Conservation (phyloP, 30 jellyfish, hydroid and myxozoan genomes). For the Haliclystus octoradiatus region DNA sequence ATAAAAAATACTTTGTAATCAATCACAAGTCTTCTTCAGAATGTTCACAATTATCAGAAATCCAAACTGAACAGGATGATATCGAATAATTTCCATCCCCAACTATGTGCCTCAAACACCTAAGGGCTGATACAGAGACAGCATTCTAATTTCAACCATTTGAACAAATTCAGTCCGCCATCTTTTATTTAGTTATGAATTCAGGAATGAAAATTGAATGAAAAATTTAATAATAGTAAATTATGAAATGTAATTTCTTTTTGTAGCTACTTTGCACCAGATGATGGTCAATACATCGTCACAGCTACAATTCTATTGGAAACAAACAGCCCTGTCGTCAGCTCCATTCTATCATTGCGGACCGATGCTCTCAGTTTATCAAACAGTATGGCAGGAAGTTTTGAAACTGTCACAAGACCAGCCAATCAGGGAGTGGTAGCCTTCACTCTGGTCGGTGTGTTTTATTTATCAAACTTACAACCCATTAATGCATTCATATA, state of each 20-base stretch:
- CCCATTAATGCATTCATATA: constrained; percentile 34
- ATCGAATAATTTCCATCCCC: no score
- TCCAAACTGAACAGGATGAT: no score
- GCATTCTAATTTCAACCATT: no score
- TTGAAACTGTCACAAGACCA: neutral
- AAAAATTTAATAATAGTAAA: no score
- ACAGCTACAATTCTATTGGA: constrained; percentile 41
- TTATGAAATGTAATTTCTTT: neutral
- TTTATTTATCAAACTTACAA: constrained; percentile 9
- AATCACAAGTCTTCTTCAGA: no score
- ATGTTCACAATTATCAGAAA: no score
- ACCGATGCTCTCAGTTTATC: neutral
- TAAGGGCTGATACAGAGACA: no score
- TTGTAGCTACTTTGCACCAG: constrained; percentile 32
- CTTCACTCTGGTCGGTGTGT: neutral
- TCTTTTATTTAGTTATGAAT: no score
- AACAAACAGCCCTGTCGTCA: constrained; percentile 13
- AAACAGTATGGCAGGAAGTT: neutral
- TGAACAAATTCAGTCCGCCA: no score
- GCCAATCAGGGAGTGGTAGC: neutral
- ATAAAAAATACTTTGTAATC: no score
- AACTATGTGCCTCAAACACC: no score
- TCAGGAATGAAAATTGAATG: no score
- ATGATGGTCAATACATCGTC: constrained; percentile 28
- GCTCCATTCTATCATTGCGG: neutral